These are phyloP conservation scores for Thumatha senex DNA, from an alignment of 2,888 invertebrate genomes.

Conservation along the genomic window DNA sequence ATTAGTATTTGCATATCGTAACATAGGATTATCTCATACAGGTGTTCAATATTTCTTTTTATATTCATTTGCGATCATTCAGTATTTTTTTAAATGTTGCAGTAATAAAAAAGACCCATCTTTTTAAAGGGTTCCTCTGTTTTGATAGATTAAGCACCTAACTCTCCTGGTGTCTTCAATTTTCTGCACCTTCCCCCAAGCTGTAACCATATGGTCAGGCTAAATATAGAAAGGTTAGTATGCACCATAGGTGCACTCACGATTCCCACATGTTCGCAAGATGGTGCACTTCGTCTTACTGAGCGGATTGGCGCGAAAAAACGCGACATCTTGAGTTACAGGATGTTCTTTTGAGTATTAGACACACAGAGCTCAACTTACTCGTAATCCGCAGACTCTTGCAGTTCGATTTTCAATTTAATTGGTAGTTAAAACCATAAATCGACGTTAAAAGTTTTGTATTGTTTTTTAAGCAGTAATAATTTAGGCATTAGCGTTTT, in stretches of 20 bases:
- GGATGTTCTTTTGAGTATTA: conserved; percentile 72
- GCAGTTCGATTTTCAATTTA: conserved; percentile 37
- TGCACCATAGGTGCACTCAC: conserved; percentile 53
- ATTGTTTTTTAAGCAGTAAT: background rate
- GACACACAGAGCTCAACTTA: conserved; percentile 38
- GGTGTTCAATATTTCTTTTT: no score
- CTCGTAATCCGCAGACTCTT: conserved; percentile 44
- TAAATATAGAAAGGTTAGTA: conserved; percentile 70
- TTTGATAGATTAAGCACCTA: conserved; percentile 28
- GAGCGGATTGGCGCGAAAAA: conserved; percentile 72
- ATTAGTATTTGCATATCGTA: no score
- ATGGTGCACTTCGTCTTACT: conserved; percentile 71
- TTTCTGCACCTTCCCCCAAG: conserved; percentile 57
- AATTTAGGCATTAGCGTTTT: background rate
- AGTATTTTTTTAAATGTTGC: background rate
- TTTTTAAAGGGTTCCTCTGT: conserved; percentile 21
- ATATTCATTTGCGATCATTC: no score
- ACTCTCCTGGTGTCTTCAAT: conserved; percentile 34
- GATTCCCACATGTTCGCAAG: conserved; percentile 76
- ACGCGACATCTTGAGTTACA: conserved; percentile 75
- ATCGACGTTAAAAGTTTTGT: background rate
- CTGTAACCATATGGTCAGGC: conserved; percentile 70
- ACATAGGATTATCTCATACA: no score
- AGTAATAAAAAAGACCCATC: conserved; percentile 21
- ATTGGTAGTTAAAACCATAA: conserved; percentile 6